Base-by-base conservation (phyloP, 2,797 vertebrate species). In the Schizopygopsis pylzovi region DNA sequence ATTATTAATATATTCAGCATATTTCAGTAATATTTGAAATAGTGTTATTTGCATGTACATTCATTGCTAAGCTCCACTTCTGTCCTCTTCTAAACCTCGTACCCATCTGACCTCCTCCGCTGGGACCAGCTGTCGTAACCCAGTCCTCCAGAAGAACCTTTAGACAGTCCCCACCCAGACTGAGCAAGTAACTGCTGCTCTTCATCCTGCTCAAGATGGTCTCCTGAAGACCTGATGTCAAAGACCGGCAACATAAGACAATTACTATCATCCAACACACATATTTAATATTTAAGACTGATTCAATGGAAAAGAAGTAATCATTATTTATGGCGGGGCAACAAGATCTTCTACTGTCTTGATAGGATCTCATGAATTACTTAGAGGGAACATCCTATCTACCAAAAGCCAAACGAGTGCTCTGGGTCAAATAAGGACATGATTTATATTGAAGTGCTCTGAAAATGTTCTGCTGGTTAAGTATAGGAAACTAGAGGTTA, bases 161-260 rank as follows among this genome's bases (percentile, higher is more conserved):
- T 85, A 79, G 90, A 90, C 82, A 84, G 85, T 61, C 80, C 85
- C 86, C 85, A 89, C 12, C 89, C 78, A 1, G 92, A 92, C 87
- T 92, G 93, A 49, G 87, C 88, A 13, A 89, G 90, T 28, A 92
- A 85, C 73, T 49, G 47, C 72, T 79, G 80, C 61, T 92, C 91
- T 89, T 86, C 89, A 79, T 95, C 92, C 0, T 90, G 90, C 86
- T 91, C 93, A 67, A 93, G 87, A 81, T 91, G 95, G 68, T 92
- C 91, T 79, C 92, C 94, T 0, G 92, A 92, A 12, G 94, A 94
- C 90, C 95, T 95, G 88, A 8, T 43, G 43, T 59, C 10, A 75
- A 78, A 84, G 33, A 75, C 28, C 59, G 75, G 39, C 13, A 71
- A 37, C 22, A n/a, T 37, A 10, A 79, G 2, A 81, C 39, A 22